phyloP scores from a whole-genome alignment of 1,140 invertebrate species.

The Brachionus plicatilis region DNA sequence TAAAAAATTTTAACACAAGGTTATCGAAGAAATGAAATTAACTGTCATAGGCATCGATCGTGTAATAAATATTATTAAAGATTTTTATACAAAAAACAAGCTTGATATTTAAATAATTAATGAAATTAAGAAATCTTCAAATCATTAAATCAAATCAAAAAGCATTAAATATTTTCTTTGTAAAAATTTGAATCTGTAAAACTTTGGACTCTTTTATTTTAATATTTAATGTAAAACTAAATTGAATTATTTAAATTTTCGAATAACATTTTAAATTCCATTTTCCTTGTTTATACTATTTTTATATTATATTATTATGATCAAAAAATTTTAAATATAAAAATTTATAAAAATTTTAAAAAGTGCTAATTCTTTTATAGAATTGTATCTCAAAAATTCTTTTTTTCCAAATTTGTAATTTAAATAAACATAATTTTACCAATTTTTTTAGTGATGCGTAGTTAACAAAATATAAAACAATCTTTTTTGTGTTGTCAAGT shows the following conservation, averaged over 20 bases:
- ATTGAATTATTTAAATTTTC: not conserved
- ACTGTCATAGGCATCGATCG: slow-evolving; percentile 1
- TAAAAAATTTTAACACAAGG: not conserved
- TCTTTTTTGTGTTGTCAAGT: too few relatives aligned
- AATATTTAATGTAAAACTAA: not conserved
- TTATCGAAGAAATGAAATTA: slow-evolving; percentile 32
- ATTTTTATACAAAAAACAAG: slow-evolving; percentile 33
- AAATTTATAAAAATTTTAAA: too few relatives aligned
- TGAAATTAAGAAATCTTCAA: too few relatives aligned
- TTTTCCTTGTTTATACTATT: too few relatives aligned
- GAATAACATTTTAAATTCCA: not conserved
- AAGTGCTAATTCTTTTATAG: too few relatives aligned
- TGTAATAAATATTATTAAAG: slow-evolving; percentile 21
- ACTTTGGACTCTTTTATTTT: not conserved
- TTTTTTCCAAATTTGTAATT: too few relatives aligned
- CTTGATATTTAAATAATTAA: slow-evolving; percentile 31
- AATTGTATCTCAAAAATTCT: too few relatives aligned
- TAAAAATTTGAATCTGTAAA: not conserved
- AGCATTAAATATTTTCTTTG: not conserved
- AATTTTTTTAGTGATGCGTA: too few relatives aligned
- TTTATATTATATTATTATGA: too few relatives aligned
- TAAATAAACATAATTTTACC: too few relatives aligned
- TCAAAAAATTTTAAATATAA: too few relatives aligned
- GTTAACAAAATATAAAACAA: too few relatives aligned
- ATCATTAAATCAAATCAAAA: not conserved